Evolutionary conservation across 2,888 invertebrate species (phyloP), one percentile per base, ranked within the genome.

Genomic region (Dorcus hopei): DNA sequence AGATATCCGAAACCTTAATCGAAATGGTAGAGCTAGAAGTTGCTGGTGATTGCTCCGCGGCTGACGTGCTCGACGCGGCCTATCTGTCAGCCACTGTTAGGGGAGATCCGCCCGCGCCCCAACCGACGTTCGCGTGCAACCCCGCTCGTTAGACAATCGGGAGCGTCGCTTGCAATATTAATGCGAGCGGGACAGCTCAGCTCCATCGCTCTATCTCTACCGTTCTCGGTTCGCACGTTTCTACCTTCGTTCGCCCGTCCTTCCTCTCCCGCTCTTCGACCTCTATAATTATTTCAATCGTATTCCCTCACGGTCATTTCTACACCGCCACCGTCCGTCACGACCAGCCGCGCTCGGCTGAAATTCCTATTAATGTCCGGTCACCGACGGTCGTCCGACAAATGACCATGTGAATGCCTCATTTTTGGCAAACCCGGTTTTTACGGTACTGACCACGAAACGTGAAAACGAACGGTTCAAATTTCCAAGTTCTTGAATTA

Each of bases 141-240:
- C 72, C 66, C 65, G 69, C 73, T 73, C 73, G 74, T 73, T 74
- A 74, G 74, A 73, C 73, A 72, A 75, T 75, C 73, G 73, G 72
- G 73, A 72, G 68, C 74, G 72, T 73, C 74, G 71, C 72, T 68
- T 73, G 73, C 72, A 74, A 74, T 74, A 73, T 74, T 73, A 72
- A 74, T 74, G 72, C 71, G 70, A 69, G 65, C 69, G 74, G 72
- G 73, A 67, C 70, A 68, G 68, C 68, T 69, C 66, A 62, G 61
- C 49, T 53, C 58, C 57, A 54, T 56, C 61, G 49, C 54, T 58
- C 54, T 54, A 51, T 53, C 52, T 58, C 58, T 57, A 45, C 52
- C 57, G 49, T 60, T 58, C 59, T 57, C 54, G 54, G 51, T 54
- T 61, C 55, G 49, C 26, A 33, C 40, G 61, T 57, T 59, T 54